Percentiles rank a stretch among this genome's conserved stretches.
Evolutionary conservation across 2,797 vertebrate species (phyloP).

Genomic region (Cercopithecus neglectus): DNA sequence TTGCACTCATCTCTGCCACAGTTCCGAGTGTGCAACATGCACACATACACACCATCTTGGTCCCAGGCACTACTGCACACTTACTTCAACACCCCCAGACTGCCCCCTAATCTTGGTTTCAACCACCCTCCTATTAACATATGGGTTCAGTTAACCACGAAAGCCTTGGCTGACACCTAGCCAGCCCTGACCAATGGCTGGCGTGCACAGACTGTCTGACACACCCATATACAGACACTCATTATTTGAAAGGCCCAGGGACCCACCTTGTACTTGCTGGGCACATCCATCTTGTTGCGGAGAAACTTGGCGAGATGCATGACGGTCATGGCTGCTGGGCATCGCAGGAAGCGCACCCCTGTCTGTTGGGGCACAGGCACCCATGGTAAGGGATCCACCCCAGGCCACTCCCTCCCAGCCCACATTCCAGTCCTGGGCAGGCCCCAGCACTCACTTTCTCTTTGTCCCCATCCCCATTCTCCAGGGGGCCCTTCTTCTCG

Average conservation of each 20-base stretch:
- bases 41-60: neutral
- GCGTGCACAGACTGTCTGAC: neutral
- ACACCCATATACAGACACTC: neutral
- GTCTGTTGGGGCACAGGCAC: constrained; percentile 75
- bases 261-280: constrained; percentile 87
- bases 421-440: neutral
- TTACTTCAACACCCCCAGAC: neutral
- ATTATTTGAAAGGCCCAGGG: neutral
- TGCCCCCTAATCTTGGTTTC: neutral
- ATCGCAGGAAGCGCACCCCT: constrained; percentile 87
- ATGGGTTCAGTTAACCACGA: neutral
- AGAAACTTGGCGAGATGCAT: constrained; percentile 89
- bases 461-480: constrained; percentile 85
- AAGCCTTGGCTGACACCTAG: neutral
- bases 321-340: constrained; percentile 88
- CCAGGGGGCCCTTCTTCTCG: constrained; percentile 79
- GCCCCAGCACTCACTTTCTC: constrained; percentile 81
- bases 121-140: neutral
- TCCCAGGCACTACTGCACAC: neutral
- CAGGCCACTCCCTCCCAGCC: neutral
- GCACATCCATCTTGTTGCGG: constrained; percentile 90
- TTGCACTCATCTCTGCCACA: neutral
- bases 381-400: neutral
- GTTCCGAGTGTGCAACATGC: neutral
- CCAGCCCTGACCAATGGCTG: neutral